Conservation (phyloP, 30 jellyfish, hydroid and myxozoan genomes). For the Cassiopea andromeda region DNA sequence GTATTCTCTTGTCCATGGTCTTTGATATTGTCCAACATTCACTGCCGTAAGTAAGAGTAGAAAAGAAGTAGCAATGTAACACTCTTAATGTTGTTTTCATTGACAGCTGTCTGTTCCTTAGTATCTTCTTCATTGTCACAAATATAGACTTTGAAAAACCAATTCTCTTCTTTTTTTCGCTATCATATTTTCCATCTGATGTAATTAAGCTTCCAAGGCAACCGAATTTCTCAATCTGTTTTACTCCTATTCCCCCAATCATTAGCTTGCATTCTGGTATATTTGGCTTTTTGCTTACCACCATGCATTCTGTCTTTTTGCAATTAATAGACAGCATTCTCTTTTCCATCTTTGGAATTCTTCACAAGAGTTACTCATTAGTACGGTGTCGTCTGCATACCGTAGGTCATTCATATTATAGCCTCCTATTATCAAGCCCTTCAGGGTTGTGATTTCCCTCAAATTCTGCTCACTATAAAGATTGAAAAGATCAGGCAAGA, state of each 20-base stretch:
- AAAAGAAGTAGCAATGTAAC: slow-evolving; percentile 5
- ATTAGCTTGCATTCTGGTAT: too few species aligned
- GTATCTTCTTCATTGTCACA: not conserved
- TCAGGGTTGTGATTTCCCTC: not conserved
- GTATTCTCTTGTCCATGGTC: not conserved
- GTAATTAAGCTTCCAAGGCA: slow-evolving; percentile 26
- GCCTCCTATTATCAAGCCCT: not conserved
- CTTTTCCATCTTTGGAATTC: too few species aligned
- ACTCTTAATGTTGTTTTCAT: slow-evolving; percentile 1
- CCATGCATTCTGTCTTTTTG: too few species aligned
- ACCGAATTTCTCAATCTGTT: slow-evolving; percentile 1
- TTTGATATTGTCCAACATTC: slow-evolving; percentile 46
- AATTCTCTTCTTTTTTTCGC: not conserved
- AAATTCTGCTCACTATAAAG: not conserved
- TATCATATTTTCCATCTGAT: slow-evolving; percentile 11
- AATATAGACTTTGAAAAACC: not conserved
- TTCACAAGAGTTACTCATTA: not conserved
- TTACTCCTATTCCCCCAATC: not conserved
- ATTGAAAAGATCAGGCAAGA: not conserved
- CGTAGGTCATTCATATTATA: not conserved
- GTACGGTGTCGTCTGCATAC: slow-evolving; percentile 21
- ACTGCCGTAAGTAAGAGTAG: slow-evolving; percentile 26
- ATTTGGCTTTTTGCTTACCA: too few species aligned
- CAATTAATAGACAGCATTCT: too few species aligned
- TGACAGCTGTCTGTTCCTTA: not conserved